These are phyloP conservation scores for Dryobotodes eremita DNA, from an alignment of 2,888 invertebrate genomes.

Conservation along the genomic window DNA sequence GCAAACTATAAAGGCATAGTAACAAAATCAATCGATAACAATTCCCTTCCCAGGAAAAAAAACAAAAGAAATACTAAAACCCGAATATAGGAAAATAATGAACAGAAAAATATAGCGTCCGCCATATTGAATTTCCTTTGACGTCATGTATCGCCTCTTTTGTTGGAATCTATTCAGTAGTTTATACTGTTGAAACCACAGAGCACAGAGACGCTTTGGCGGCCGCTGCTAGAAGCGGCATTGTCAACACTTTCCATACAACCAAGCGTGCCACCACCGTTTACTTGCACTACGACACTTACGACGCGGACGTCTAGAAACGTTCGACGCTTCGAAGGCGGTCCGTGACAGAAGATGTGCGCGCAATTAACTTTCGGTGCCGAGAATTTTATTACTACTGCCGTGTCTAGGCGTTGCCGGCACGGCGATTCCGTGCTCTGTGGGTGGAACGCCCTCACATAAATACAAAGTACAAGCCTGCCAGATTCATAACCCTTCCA, in stretches of 20 bases:
- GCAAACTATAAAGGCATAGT: neutral
- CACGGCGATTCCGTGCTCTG: too few relatives aligned
- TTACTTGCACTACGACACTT: neutral
- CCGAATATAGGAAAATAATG: neutral
- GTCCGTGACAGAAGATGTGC: too few relatives aligned
- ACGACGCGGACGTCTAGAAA: neutral
- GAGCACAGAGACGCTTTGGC: neutral
- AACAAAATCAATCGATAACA: neutral
- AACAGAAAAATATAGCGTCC: constrained; percentile 2
- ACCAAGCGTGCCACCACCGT: neutral
- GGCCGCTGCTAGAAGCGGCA: too few relatives aligned
- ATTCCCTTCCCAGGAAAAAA: neutral
- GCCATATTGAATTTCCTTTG: constrained; percentile 40
- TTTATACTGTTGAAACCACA: neutral
- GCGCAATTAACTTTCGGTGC: too few relatives aligned
- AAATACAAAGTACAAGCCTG: neutral
- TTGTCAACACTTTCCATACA: neutral
- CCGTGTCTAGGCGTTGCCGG: neutral
- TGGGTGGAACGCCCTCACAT: neutral
- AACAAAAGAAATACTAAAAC: constrained; percentile 10
- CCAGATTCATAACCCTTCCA: neutral
- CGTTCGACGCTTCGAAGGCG: neutral
- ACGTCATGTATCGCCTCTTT: constrained; percentile 24
- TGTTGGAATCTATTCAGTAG: constrained; percentile 9
- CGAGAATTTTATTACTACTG: too few relatives aligned